phyloP scores from a whole-genome alignment of 2,797 vertebrate genomes.

The Echeneis naucrates region DNA sequence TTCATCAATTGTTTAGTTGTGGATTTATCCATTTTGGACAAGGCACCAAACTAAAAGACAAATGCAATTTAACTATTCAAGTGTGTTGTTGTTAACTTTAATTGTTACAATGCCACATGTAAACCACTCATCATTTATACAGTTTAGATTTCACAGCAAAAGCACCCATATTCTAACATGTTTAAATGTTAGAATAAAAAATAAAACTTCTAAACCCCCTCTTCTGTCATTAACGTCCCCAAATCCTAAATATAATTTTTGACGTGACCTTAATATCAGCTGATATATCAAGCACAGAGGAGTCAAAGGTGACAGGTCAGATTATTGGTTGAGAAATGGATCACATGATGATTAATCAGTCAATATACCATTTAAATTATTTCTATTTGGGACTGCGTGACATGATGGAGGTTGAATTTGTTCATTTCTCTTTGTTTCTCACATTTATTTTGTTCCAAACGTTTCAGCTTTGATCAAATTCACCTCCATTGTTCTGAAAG shows the following conservation, averaged over 20 bases:
- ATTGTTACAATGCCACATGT: neutral
- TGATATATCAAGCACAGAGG: too few species aligned
- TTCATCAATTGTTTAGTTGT: neutral
- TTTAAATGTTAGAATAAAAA: neutral
- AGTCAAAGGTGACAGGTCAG: too few species aligned
- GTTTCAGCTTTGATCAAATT: neutral
- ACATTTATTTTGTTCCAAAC: neutral
- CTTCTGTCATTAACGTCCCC: too few species aligned
- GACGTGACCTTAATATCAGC: neutral
- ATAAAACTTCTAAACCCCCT: too few species aligned
- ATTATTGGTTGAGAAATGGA: neutral
- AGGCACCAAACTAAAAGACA: neutral
- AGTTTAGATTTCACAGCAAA: neutral
- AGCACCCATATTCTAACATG: neutral
- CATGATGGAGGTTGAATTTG: neutral
- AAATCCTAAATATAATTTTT: neutral
- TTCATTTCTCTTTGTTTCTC: neutral
- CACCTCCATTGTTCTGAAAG: conserved; percentile 23
- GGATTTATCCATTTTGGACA: neutral
- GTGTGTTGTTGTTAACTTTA: neutral
- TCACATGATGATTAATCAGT: neutral
- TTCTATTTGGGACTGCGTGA: neutral
- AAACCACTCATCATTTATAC: neutral
- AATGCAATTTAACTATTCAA: neutral
- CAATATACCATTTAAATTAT: neutral